phyloP scores from a whole-genome alignment of 2,888 invertebrate species.

The Platycheirus albimanus region DNA sequence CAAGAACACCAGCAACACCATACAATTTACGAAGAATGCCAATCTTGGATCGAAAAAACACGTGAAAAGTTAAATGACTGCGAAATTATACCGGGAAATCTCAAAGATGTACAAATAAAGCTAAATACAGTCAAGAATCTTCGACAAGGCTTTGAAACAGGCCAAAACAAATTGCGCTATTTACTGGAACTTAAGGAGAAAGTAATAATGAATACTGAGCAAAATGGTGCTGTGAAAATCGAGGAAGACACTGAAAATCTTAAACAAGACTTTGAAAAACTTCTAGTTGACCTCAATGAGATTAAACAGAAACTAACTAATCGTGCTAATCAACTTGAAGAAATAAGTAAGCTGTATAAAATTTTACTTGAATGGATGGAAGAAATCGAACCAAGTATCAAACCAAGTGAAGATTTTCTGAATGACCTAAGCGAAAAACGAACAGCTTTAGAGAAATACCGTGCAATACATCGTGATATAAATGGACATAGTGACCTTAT shows the following conservation, averaged over 20 bases:
- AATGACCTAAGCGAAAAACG: slow-evolving; percentile 96
- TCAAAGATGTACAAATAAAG: slow-evolving; percentile 93
- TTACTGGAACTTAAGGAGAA: slow-evolving; percentile 95
- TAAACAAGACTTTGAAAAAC: slow-evolving; percentile 94
- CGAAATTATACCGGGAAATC: slow-evolving; percentile 90
- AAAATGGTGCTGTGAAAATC: slow-evolving; percentile 93
- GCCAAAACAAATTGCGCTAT: slow-evolving; percentile 93
- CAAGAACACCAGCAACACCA: slow-evolving; percentile 98
- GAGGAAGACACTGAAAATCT: slow-evolving; percentile 95
- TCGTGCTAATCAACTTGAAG: slow-evolving; percentile 91
- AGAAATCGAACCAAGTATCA: slow-evolving; percentile 93
- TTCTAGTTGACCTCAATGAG: slow-evolving; percentile 91
- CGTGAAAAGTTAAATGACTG: slow-evolving; percentile 93
- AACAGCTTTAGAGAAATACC: slow-evolving; percentile 93
- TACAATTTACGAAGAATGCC: slow-evolving; percentile 95
- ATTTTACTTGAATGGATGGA: slow-evolving; percentile 93
- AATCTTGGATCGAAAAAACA: slow-evolving; percentile 95
- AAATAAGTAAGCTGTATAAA: slow-evolving; percentile 92
- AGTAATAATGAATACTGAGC: slow-evolving; percentile 96
- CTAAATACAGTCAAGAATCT: slow-evolving; percentile 93
- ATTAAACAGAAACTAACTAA: slow-evolving; percentile 89
- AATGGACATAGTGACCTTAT: slow-evolving; percentile 90
- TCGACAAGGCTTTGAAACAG: slow-evolving; percentile 95
- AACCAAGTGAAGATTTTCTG: slow-evolving; percentile 87
- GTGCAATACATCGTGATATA: slow-evolving; percentile 91